Conservation (phyloP, 2,888 invertebrate species). For the Falcaria lacertinaria region DNA sequence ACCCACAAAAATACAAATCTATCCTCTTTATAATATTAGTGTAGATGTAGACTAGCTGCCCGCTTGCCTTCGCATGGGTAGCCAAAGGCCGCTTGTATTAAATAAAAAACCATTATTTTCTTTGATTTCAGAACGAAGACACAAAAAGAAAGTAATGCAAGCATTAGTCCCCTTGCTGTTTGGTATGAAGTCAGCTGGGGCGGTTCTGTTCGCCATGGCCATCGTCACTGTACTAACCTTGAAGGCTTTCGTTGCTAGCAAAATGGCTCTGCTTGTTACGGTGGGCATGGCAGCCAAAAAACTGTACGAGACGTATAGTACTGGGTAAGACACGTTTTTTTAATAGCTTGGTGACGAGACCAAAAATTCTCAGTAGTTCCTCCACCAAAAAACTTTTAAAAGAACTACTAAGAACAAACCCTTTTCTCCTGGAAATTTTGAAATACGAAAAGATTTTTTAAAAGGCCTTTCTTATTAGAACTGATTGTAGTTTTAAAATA, state of each 20-base stretch:
- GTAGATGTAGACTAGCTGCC: too few species aligned
- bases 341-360: too few species aligned
- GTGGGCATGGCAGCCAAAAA: conserved; percentile 80
- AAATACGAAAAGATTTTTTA: background rate
- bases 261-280: conserved; percentile 83
- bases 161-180: conserved; percentile 83
- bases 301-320: conserved; percentile 79
- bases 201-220: conserved; percentile 80
- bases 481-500: conserved; percentile 1
- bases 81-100: too few species aligned
- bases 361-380: too few species aligned
- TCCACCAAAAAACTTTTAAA: too few species aligned
- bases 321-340: conserved; percentile 54
- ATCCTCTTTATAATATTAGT: too few species aligned
- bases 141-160: conserved; percentile 81
- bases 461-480: background rate
- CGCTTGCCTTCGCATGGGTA: too few species aligned
- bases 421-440: too few species aligned
- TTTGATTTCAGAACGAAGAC: conserved; percentile 53
- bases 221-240: conserved; percentile 82
- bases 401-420: too few species aligned
- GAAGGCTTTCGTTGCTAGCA: conserved; percentile 85
- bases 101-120: too few species aligned
- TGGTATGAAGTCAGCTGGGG: conserved; percentile 84
- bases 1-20: too few species aligned